phyloP scores from a whole-genome alignment of 2,888 invertebrate genomes.

The Desoria tigrina region DNA sequence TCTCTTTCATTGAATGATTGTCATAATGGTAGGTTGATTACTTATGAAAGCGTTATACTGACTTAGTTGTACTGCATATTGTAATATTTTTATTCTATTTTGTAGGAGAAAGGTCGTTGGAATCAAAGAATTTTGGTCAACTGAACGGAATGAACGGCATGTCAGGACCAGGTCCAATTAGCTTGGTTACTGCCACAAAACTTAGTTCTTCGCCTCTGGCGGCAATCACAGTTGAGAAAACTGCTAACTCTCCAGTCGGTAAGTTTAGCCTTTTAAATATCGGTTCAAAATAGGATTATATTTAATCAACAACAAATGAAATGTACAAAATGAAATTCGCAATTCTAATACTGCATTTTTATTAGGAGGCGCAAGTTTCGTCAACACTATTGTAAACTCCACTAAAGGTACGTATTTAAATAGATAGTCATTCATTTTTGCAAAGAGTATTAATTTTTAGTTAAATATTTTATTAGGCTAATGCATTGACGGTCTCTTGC shows the following conservation, averaged over 20 bases:
- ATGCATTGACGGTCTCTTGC: no score
- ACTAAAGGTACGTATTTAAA: conserved; percentile 40
- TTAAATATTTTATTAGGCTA: no score
- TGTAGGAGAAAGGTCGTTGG: conserved; percentile 45
- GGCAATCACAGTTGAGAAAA: conserved; percentile 53
- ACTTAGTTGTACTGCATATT: no score
- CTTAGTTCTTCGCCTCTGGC: conserved; percentile 53
- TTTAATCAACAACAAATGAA: no score
- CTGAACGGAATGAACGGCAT: conserved; percentile 53
- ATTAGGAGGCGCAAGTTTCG: conserved; percentile 48
- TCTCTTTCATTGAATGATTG: conserved; percentile 52
- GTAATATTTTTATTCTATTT: neutral
- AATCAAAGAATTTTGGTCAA: conserved; percentile 49
- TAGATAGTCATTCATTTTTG: no score
- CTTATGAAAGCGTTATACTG: neutral
- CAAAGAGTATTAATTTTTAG: no score
- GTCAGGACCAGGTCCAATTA: conserved; percentile 50
- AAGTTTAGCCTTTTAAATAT: no score
- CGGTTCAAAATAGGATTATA: no score
- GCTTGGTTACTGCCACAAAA: conserved; percentile 52
- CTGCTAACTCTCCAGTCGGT: conserved; percentile 53
- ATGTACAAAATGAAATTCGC: no score
- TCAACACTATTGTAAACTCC: conserved; percentile 45
- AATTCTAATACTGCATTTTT: neutral
- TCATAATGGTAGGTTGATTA: conserved; percentile 46